Evolutionary conservation across 1,140 invertebrate genomes (phyloP).

Genomic region (Lethocerus indicus): DNA sequence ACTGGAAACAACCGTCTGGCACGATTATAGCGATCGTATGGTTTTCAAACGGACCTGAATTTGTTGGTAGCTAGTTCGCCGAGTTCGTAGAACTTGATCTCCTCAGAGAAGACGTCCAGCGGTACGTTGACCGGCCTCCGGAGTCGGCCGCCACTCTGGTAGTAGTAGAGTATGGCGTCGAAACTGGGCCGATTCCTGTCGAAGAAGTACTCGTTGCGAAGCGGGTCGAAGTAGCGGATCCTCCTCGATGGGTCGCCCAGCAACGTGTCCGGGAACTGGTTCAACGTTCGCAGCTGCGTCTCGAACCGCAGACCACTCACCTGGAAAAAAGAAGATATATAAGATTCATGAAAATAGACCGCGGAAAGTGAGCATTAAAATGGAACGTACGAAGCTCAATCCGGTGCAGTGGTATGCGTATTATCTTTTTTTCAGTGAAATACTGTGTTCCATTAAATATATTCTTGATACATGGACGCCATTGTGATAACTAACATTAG

Average conservation of each 20-base stretch:
- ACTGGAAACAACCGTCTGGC: no score
- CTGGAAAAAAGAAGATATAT: slow-evolving; percentile 36
- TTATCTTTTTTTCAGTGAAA: no score
- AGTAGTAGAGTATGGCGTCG: slow-evolving; percentile 98
- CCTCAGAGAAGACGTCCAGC: slow-evolving; percentile 92
- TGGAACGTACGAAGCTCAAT: no score
- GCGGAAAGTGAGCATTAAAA: no score
- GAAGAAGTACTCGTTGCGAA: slow-evolving; percentile 99
- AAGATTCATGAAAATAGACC: no score
- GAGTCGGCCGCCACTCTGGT: slow-evolving; percentile 93
- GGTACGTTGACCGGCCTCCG: slow-evolving; percentile 95
- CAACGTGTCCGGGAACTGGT: slow-evolving; percentile 96
- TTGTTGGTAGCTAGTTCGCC: slow-evolving; percentile 95
- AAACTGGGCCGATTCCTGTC: slow-evolving; percentile 96
- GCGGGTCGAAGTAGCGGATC: slow-evolving; percentile 93
- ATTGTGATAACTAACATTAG: no score
- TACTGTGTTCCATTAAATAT: no score
- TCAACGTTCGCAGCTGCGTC: slow-evolving; percentile 91
- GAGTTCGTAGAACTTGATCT: slow-evolving; percentile 98
- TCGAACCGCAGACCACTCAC: slow-evolving; percentile 96
- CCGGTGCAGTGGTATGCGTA: no score
- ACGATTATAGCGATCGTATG: no score
- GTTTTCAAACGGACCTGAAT: slow-evolving; percentile 64
- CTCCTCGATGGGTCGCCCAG: slow-evolving; percentile 87
- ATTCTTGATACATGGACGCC: no score